Percentiles rank a stretch among this genome's conserved stretches.
phyloP scores from a whole-genome alignment of 2,888 invertebrate species.

The Caradrina kadenii region DNA sequence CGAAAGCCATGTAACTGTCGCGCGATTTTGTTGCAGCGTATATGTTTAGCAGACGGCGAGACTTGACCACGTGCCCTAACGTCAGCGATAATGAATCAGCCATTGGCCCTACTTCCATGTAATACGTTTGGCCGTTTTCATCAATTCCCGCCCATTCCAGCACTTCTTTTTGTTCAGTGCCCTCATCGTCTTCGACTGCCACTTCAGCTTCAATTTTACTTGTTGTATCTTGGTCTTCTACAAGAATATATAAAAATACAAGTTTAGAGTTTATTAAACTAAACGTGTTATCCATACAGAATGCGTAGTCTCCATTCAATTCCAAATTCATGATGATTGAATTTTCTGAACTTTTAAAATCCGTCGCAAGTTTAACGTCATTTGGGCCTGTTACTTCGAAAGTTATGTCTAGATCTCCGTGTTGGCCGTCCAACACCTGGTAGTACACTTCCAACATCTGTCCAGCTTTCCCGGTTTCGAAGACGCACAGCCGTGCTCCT shows the following conservation, averaged over 20 bases:
- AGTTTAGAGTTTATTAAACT: constrained; percentile 95
- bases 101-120: constrained; percentile 87
- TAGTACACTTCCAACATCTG: constrained; percentile 84
- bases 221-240: constrained; percentile 90
- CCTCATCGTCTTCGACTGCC: constrained; percentile 63
- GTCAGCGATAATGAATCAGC: constrained; percentile 92
- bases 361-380: constrained; percentile 91
- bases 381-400: constrained; percentile 93
- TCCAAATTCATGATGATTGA: constrained; percentile 91
- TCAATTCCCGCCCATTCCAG: constrained; percentile 80
- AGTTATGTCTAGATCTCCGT: constrained; percentile 95
- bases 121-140: constrained; percentile 75
- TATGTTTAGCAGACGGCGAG: constrained; percentile 92
- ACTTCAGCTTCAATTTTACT: constrained; percentile 73
- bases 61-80: constrained; percentile 91
- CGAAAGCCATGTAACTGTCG: constrained; percentile 95
- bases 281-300: constrained; percentile 97
- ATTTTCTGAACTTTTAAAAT: constrained; percentile 93
- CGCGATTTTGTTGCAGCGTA: constrained; percentile 94
- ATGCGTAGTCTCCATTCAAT: constrained; percentile 93
- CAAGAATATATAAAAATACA: constrained; percentile 94
- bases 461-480: constrained; percentile 78
- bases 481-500: constrained; percentile 81
- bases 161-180: constrained; percentile 77
- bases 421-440: constrained; percentile 94